Percentiles rank a stretch among this genome's conserved stretches.
phyloP scores from a whole-genome alignment of 2,113 vertebrate species.

The Pan paniscus region DNA sequence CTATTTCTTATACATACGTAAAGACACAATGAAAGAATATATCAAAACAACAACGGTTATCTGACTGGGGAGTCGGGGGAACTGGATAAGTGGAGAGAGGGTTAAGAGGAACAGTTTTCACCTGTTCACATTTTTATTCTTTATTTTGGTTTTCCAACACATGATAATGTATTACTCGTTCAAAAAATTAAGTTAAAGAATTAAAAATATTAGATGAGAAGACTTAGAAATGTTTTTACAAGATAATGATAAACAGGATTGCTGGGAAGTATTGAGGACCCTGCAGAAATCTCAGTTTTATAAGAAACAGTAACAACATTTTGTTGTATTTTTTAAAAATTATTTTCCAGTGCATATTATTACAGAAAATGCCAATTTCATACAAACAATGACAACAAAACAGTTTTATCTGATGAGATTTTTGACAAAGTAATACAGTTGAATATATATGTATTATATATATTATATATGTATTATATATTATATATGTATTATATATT shows the following conservation, averaged over 20 bases:
- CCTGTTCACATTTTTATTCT: neutral
- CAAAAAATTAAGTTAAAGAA: neutral
- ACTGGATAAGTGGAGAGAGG: neutral
- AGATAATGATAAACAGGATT: neutral
- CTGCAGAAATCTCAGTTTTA: conserved; percentile 15
- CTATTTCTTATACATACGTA: neutral
- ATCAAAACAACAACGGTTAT: neutral
- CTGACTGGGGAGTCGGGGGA: neutral
- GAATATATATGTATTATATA: neutral
- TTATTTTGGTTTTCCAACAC: neutral
- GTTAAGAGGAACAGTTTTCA: neutral
- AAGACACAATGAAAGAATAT: neutral
- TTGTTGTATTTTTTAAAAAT: neutral
- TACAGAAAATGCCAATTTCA: neutral
- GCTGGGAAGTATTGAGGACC: neutral
- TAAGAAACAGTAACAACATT: neutral
- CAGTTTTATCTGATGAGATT: neutral
- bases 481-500: no score
- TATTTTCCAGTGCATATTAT: neutral
- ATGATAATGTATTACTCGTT: neutral
- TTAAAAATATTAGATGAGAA: neutral
- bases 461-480: no score
- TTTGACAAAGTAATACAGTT: neutral
- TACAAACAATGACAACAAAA: neutral
- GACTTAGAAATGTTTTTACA: neutral